phyloP scores from a whole-genome alignment of 2,888 invertebrate species.

The Mesorhabditis belari region DNA sequence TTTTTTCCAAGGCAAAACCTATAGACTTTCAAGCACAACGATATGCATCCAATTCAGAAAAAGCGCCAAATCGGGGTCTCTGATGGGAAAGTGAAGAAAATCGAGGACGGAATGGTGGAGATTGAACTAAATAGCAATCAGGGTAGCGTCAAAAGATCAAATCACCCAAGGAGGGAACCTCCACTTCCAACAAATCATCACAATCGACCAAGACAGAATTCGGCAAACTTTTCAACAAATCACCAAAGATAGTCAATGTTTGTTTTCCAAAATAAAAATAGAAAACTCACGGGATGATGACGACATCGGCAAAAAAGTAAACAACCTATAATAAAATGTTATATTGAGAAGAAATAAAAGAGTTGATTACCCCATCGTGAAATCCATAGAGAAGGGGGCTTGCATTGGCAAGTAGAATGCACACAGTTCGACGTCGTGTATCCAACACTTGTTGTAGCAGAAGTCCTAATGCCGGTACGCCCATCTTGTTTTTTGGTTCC shows the following conservation, averaged over 20 bases:
- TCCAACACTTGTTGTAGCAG: slow-evolving; percentile 47
- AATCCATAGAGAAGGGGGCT: too few species aligned
- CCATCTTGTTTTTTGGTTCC: slow-evolving; percentile 51
- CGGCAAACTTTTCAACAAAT: too few species aligned
- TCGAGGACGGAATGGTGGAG: slow-evolving; percentile 39
- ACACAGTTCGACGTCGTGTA: background rate
- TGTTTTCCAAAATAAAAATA: slow-evolving; percentile 1
- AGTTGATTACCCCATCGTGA: too few species aligned
- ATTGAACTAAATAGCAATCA: slow-evolving; percentile 29
- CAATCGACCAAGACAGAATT: too few species aligned
- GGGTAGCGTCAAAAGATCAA: background rate
- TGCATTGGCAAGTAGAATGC: background rate
- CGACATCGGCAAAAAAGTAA: slow-evolving; percentile 12
- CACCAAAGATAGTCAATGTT: too few species aligned
- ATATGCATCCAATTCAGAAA: background rate
- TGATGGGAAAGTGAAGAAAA: slow-evolving; percentile 9
- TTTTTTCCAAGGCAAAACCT: background rate
- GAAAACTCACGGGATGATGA: slow-evolving; percentile 17
- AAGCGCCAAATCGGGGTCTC: background rate
- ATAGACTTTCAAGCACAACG: background rate
- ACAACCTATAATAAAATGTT: slow-evolving; percentile 10
- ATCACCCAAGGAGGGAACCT: too few species aligned
- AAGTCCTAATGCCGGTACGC: slow-evolving; percentile 45
- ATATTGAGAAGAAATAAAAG: too few species aligned
- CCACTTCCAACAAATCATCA: too few species aligned